Conservation (phyloP, 2,113 vertebrate genomes). For the Haemorhous mexicanus region DNA sequence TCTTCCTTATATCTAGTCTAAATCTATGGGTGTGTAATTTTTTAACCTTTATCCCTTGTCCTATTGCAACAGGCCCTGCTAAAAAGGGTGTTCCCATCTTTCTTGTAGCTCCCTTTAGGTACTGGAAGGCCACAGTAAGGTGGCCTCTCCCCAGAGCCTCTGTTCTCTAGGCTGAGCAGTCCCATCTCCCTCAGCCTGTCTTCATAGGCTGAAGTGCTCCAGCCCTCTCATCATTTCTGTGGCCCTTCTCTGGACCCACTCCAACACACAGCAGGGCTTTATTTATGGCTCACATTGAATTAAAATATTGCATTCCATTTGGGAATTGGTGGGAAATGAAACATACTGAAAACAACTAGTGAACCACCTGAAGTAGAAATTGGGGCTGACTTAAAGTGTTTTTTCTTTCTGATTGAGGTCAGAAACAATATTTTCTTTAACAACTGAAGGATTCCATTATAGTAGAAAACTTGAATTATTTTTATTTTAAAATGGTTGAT, state of each 20-base stretch:
- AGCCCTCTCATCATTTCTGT: not conserved
- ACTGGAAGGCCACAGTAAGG: not conserved
- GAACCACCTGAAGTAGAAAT: not conserved
- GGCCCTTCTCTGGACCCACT: not conserved
- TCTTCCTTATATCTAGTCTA: not conserved
- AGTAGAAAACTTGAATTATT: not conserved
- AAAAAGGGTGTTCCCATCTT: not conserved
- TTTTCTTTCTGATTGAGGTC: not conserved
- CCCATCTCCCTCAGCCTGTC: not conserved
- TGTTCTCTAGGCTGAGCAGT: not conserved
- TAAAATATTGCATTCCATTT: not conserved
- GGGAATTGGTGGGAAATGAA: not conserved
- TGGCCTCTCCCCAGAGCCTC: not conserved
- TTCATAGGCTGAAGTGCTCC: not conserved
- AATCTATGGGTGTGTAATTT: not conserved
- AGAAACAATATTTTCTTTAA: not conserved
- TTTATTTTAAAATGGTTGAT: not conserved
- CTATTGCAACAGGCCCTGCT: not conserved
- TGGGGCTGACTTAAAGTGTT: not conserved
- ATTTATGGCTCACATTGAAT: not conserved
- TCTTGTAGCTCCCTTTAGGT: not conserved
- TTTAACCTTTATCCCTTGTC: not conserved
- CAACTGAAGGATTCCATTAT: not conserved
- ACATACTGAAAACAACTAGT: not conserved
- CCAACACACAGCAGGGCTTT: not conserved